These are phyloP conservation scores for Melinaea marsaeus DNA, from an alignment of 2,888 invertebrate species.

Conservation along the genomic window DNA sequence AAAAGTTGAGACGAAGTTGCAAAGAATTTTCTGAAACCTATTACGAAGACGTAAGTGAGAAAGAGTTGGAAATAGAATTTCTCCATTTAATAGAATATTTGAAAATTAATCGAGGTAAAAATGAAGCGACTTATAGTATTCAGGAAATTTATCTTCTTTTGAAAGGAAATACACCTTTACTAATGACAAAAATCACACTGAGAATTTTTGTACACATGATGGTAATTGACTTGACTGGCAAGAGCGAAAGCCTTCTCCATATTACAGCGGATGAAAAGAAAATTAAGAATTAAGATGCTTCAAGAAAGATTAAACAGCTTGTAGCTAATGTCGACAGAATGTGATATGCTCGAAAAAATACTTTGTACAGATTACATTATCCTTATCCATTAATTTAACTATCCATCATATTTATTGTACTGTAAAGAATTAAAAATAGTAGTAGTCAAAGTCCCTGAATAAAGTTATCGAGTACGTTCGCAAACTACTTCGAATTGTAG, in stretches of 20 bases:
- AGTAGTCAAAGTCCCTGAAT: no score
- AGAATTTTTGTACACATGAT: slow-evolving; percentile 35
- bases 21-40: slow-evolving; percentile 31
- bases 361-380: not conserved
- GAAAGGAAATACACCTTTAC: slow-evolving; percentile 34
- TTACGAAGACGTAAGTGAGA: slow-evolving; percentile 29
- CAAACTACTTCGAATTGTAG: no score
- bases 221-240: not conserved
- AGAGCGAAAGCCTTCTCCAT: not conserved
- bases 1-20: slow-evolving; percentile 30
- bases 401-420: no score
- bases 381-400: not conserved
- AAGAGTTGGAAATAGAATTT: slow-evolving; percentile 34
- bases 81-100: slow-evolving; percentile 35
- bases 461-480: no score
- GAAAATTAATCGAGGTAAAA: slow-evolving; percentile 13
- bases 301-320: not conserved
- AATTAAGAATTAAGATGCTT: not conserved
- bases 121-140: slow-evolving; percentile 17
- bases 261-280: not conserved
- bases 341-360: slow-evolving; percentile 8
- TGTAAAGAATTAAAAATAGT: no score
- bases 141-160: slow-evolving; percentile 29
- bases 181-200: slow-evolving; percentile 37
- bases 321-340: not conserved